A percentile compares a stretch with the other conserved stretches of the same genome.
phyloP scores from a whole-genome alignment of 2,888 invertebrate genomes.

The Drosophila antonietae region DNA sequence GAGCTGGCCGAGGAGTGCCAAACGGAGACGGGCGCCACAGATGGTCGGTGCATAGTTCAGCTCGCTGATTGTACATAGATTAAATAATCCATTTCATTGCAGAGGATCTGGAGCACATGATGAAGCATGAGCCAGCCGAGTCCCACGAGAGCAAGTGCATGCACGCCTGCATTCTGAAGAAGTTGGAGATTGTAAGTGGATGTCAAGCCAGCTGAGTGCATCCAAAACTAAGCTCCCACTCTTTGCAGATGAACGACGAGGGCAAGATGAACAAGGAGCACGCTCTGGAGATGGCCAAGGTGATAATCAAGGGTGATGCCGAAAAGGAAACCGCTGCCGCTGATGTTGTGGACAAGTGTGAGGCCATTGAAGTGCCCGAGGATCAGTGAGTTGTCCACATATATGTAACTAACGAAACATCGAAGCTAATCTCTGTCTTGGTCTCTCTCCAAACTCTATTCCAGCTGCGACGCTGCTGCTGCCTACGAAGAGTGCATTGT shows the following conservation, averaged over 20 bases:
- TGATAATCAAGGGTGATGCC: conserved; percentile 65
- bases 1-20: conserved; percentile 75
- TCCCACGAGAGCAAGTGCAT: conserved; percentile 81
- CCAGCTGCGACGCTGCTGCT: conserved; percentile 79
- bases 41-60: conserved; percentile 66
- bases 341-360: conserved; percentile 69
- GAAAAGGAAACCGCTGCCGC: conserved; percentile 59
- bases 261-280: conserved; percentile 77
- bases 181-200: conserved; percentile 78
- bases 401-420: too few relatives aligned
- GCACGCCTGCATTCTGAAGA: conserved; percentile 81
- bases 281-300: conserved; percentile 64
- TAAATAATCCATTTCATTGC: conserved; percentile 1
- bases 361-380: conserved; percentile 69
- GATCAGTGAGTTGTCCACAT: conserved; percentile 76
- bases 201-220: background rate
- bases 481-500: conserved; percentile 71
- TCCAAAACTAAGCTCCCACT: background rate
- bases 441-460: background rate
- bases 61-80: too few relatives aligned
- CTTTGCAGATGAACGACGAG: conserved; percentile 72
- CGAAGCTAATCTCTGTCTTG: background rate
- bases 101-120: conserved; percentile 80
- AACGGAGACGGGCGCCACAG: conserved; percentile 78
- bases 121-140: conserved; percentile 67